Evolutionary conservation across 2,113 vertebrate genomes (phyloP).

Genomic region (Apaloderma vittatum): DNA sequence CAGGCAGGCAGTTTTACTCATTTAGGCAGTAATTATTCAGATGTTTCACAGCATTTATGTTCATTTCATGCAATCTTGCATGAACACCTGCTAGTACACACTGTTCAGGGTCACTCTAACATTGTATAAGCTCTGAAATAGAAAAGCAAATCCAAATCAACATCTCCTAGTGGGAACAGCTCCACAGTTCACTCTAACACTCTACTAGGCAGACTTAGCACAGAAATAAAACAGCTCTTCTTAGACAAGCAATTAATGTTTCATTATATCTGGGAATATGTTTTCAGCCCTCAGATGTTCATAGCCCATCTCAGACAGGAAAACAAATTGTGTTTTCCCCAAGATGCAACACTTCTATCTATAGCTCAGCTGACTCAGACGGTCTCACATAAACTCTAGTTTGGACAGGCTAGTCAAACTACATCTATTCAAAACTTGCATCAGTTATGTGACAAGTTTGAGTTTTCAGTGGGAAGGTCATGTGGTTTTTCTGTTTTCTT

Average conservation of each 20-base stretch:
- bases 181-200: background rate
- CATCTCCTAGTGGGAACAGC: background rate
- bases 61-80: constrained; percentile 54
- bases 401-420: background rate
- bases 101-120: constrained; percentile 54
- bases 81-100: constrained; percentile 44
- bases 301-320: background rate
- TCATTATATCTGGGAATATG: background rate
- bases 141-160: constrained; percentile 21
- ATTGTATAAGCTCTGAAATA: constrained; percentile 12
- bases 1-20: constrained; percentile 40
- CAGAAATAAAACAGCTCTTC: background rate
- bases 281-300: background rate
- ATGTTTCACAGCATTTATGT: constrained; percentile 61
- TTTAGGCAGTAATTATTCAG: constrained; percentile 56
- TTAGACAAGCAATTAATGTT: background rate
- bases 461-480: rapidly evolving
- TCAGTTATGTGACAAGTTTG: background rate
- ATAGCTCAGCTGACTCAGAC: background rate
- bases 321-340: background rate
- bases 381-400: background rate
- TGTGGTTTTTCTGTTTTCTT: background rate
- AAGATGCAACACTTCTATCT: background rate
- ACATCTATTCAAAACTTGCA: background rate
- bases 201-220: background rate